Evolutionary conservation across 2,113 vertebrate genomes (phyloP).

Genomic region (Anhinga rufa): DNA sequence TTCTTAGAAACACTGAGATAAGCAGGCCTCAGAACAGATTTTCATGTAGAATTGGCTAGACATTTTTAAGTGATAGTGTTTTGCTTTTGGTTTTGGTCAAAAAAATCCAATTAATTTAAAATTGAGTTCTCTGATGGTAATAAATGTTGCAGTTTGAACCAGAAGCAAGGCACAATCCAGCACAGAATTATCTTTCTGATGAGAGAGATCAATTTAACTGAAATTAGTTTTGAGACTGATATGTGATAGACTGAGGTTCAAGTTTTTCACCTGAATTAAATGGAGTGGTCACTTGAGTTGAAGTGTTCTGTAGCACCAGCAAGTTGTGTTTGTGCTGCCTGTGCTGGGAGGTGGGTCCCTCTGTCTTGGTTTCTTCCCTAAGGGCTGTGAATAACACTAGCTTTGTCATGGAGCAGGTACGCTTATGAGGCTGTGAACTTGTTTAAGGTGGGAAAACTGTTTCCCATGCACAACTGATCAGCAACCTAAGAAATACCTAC

Average conservation of each 20-base stretch:
- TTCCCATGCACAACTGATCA: not conserved
- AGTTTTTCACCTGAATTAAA: not conserved
- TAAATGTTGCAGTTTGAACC: not conserved
- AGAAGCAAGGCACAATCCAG: not conserved
- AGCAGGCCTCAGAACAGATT: not conserved
- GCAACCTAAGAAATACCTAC: not conserved
- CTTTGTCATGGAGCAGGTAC: not conserved
- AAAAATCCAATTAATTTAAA: not conserved
- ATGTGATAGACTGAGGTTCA: not conserved
- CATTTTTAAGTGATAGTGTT: constrained; percentile 33
- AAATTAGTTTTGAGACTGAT: not conserved
- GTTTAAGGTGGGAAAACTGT: not conserved
- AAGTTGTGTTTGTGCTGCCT: not conserved
- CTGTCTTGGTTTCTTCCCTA: not conserved
- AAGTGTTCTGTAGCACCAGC: not conserved
- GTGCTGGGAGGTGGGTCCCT: not conserved
- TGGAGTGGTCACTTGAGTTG: not conserved
- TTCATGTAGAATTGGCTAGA: not conserved
- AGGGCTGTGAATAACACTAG: not conserved
- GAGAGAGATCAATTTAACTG: not conserved
- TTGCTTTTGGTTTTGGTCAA: not conserved
- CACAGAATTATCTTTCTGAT: not conserved
- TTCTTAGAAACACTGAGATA: constrained; percentile 44
- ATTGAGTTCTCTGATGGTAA: not conserved
- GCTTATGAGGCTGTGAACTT: not conserved